phyloP scores from a whole-genome alignment of 2,888 invertebrate genomes.

The Neoascia interrupta region DNA sequence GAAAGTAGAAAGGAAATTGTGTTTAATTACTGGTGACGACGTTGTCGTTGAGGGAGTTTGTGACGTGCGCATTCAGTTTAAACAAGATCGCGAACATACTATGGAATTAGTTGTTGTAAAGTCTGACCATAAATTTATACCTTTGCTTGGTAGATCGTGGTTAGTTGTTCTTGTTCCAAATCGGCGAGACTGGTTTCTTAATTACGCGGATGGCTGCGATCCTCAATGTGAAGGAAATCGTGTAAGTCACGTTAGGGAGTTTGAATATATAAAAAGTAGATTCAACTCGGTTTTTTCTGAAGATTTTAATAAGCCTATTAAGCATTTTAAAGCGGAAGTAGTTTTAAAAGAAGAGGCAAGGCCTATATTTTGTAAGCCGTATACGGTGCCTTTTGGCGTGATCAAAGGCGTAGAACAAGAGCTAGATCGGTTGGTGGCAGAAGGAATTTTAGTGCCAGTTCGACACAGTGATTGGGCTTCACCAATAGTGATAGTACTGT shows the following conservation, averaged over 20 bases:
- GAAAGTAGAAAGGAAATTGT: neutral
- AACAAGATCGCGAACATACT: neutral
- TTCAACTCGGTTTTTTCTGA: neutral
- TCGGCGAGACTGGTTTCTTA: no score
- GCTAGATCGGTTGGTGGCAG: slow-evolving; percentile 40
- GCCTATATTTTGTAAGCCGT: slow-evolving; percentile 54
- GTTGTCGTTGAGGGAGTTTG: slow-evolving; percentile 1
- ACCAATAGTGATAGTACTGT: neutral
- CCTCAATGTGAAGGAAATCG: no score
- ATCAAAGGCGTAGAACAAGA: slow-evolving; percentile 32
- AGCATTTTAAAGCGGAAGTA: neutral
- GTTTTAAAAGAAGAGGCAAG: neutral
- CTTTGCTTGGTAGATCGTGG: no score
- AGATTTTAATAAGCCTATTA: neutral
- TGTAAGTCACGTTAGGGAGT: no score
- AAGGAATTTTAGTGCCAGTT: slow-evolving; percentile 7
- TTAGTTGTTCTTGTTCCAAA: no score
- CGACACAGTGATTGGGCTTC: slow-evolving; percentile 71
- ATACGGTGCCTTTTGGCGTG: slow-evolving; percentile 64
- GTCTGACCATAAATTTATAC: neutral
- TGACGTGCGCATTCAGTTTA: neutral
- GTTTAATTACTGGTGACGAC: neutral
- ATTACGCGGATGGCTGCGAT: no score
- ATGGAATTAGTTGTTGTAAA: neutral
- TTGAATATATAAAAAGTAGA: no score